Evolutionary conservation across 2,113 vertebrate genomes (phyloP).

Genomic region (Alethe castanea): DNA sequence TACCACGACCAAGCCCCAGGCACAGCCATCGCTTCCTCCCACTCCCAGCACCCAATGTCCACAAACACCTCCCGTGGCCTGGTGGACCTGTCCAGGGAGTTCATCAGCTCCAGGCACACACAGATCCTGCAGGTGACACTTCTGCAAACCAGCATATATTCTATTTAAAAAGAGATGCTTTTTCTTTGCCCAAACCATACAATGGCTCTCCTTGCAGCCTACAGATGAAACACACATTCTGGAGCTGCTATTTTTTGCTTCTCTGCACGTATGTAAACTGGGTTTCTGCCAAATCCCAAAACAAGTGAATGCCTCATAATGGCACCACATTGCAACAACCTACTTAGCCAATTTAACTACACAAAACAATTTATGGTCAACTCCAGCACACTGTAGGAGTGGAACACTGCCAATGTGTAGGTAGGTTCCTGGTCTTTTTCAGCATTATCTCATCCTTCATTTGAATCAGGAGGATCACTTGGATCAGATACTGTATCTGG

Average conservation of each 20-base stretch:
- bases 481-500: background rate
- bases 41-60: accelerated
- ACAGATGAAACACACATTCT: background rate
- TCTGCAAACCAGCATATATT: background rate
- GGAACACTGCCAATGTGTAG: background rate
- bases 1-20: background rate
- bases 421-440: conserved; percentile 22
- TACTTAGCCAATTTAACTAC: background rate
- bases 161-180: background rate
- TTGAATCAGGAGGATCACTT: background rate
- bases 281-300: conserved; percentile 29
- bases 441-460: conserved; percentile 10
- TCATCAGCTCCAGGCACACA: background rate
- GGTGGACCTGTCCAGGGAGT: background rate
- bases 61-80: background rate
- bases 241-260: conserved; percentile 18
- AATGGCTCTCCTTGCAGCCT: background rate
- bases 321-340: conserved; percentile 23
- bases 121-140: background rate
- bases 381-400: background rate
- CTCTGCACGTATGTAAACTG: background rate
- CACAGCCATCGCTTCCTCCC: background rate
- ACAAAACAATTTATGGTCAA: conserved; percentile 2
- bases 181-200: background rate
- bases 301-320: background rate